Percentiles rank a stretch among this genome's conserved stretches.
Conservation (phyloP, 2,113 vertebrate genomes). For the Canis aureus region DNA sequence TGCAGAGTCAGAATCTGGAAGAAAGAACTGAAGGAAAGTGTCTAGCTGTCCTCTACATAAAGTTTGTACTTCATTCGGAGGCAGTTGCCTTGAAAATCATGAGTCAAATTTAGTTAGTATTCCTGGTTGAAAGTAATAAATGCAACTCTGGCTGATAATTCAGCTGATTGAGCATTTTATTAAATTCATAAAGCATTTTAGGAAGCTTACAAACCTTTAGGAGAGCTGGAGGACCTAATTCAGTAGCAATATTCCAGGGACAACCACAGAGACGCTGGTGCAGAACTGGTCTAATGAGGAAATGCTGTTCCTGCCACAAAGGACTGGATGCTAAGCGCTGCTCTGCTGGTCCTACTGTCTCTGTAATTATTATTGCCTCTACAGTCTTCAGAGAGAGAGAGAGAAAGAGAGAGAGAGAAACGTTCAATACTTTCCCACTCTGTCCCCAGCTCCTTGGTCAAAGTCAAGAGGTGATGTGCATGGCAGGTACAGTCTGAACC, state of each 20-base stretch:
- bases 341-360: neutral
- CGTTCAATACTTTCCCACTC: neutral
- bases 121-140: neutral
- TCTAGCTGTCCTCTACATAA: neutral
- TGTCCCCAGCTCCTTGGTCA: neutral
- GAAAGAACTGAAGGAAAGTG: neutral
- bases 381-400: neutral
- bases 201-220: neutral
- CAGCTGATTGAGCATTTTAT: neutral
- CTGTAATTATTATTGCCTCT: neutral
- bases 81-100: neutral
- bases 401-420: neutral
- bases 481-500: neutral
- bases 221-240: neutral
- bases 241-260: neutral
- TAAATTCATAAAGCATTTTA: neutral
- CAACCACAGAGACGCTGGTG: neutral
- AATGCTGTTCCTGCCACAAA: neutral
- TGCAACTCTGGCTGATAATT: neutral
- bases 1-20: neutral
- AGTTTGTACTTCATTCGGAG: neutral
- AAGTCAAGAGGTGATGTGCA: neutral
- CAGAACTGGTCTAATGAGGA: neutral
- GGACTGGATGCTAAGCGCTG: neutral
- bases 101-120: neutral